Percentiles rank a stretch among this genome's conserved stretches.
phyloP scores from a whole-genome alignment of 2,888 invertebrate genomes.

The Stenodema calcarata region DNA sequence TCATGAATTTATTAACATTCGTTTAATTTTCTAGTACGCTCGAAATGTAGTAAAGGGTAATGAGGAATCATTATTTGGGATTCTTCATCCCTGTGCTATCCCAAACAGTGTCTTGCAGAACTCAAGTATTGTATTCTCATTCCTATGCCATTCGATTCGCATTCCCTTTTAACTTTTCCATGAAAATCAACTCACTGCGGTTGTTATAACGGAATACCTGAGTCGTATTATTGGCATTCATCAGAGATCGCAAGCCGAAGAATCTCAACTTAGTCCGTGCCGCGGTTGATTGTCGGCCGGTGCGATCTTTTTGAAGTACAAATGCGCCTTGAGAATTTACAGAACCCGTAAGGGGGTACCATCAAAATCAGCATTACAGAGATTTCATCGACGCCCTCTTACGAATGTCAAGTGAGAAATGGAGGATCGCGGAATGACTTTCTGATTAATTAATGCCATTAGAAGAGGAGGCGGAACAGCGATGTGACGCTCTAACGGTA shows the following conservation, averaged over 20 bases:
- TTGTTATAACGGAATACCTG: neutral
- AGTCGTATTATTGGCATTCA: neutral
- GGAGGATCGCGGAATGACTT: neutral
- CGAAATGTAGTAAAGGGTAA: too few relatives aligned
- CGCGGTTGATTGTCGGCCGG: neutral
- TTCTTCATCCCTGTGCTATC: too few relatives aligned
- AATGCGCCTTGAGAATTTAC: neutral
- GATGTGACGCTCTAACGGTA: neutral
- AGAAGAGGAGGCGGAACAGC: neutral
- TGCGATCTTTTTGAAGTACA: neutral
- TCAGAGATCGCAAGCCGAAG: neutral
- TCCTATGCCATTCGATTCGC: too few relatives aligned
- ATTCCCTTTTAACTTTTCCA: too few relatives aligned
- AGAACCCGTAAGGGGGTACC: neutral
- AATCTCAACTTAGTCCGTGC: neutral
- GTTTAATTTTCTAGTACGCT: too few relatives aligned
- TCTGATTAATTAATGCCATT: neutral
- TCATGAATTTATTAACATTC: too few relatives aligned
- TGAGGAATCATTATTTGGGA: too few relatives aligned
- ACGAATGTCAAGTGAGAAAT: neutral
- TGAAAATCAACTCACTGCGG: too few relatives aligned
- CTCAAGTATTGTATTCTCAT: too few relatives aligned
- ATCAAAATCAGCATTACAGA: neutral
- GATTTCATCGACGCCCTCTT: neutral
- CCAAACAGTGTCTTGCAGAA: too few relatives aligned